Conservation (phyloP, 2,888 invertebrate genomes). For the Parnassius glacialis region DNA sequence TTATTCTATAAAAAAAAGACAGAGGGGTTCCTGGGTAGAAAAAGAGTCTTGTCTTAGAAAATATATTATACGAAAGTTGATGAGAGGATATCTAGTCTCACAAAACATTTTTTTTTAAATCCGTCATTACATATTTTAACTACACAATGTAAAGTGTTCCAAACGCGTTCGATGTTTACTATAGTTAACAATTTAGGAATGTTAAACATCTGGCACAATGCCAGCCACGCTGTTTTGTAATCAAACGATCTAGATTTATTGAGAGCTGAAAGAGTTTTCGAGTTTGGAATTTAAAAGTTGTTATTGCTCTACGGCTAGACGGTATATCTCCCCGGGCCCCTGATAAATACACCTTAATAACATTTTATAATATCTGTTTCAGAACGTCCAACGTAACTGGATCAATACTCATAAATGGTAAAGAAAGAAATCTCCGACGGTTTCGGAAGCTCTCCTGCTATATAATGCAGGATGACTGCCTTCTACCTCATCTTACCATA, state of each 20-base stretch:
- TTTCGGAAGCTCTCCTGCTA: conserved; percentile 97
- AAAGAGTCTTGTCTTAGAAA: too few species aligned
- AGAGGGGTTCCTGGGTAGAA: too few species aligned
- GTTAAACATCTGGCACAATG: conserved; percentile 28
- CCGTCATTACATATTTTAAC: too few species aligned
- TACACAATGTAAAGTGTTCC: too few species aligned
- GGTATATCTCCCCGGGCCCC: too few species aligned
- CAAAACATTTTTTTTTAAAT: too few species aligned
- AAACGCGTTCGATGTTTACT: conserved; percentile 19
- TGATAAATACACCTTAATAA: background rate
- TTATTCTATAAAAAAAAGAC: too few species aligned
- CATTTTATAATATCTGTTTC: conserved; percentile 38
- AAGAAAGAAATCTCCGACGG: conserved; percentile 90
- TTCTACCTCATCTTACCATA: conserved; percentile 94
- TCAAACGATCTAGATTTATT: conserved; percentile 13
- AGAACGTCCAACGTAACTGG: conserved; percentile 93
- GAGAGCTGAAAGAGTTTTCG: background rate
- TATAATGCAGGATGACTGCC: conserved; percentile 97
- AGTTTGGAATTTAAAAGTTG: too few species aligned
- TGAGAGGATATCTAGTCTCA: too few species aligned
- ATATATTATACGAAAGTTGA: too few species aligned
- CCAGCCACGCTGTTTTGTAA: conserved; percentile 17
- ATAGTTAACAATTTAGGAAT: conserved; percentile 29
- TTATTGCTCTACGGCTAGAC: too few species aligned
- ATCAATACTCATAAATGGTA: conserved; percentile 92